Evolutionary conservation across 2,113 vertebrate species (phyloP), one percentile per base, ranked within the genome.

Genomic region (Alexandromys fortis): DNA sequence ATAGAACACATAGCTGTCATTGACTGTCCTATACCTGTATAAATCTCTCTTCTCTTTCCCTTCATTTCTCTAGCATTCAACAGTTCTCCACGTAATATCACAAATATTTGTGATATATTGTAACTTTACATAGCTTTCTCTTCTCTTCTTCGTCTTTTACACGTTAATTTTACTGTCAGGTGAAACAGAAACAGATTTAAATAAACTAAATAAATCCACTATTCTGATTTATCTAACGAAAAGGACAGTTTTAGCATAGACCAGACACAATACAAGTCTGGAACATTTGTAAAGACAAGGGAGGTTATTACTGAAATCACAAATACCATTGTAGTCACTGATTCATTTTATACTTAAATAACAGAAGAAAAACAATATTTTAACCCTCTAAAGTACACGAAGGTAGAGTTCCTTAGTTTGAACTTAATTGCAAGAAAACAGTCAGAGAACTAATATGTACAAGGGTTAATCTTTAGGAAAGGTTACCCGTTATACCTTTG

Each of bases 201-300:
- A 73, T 16, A 35, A n/a, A 72, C 16, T 73, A 28, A 87, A 24
- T 70, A 72, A 85, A 68, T 68, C 9, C 38, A 76, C 7, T 78
- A 47, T 91, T 96, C 65, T 86, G 55, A 75, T 89, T 86, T 83
- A 75, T 7, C 63, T 8, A 52, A 90, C 30, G 38, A 58, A 79
- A 90, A 90, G 33, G 9, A 21, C 11, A 76, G 24, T 65, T 85
- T 90, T 52, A 42, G 2, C 22, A 0, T 83, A 89, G 52, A 58
- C 68, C 28, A 93, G 28, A 17, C 10, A 83, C 19, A 61, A 45
- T 55, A 73, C 14, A 85, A 92, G 67, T 47, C 65, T 83, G 28
- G 73, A 95, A 92, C 4, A 45, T 78, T 90, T 79, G 19, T 89
- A 92, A 77, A 68, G 76, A 21, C 83, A 82, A 68, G 79, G 79